Evolutionary conservation across 1,140 invertebrate species (phyloP), one percentile per base, ranked within the genome.

Genomic region (Macrobrachium nipponense): DNA sequence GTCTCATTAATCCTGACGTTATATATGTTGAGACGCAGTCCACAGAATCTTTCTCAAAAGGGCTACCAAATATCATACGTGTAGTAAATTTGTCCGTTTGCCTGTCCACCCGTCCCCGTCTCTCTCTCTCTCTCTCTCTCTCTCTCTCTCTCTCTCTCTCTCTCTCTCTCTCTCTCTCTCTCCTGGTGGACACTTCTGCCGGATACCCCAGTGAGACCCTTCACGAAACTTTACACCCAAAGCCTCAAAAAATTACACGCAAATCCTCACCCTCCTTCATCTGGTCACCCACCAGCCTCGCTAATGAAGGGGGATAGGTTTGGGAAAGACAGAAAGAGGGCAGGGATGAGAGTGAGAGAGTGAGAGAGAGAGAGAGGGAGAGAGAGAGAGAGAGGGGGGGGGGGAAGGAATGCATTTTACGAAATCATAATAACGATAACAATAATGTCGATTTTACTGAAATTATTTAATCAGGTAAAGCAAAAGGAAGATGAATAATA

Each of bases 351-450:
- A 66, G 62, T 12, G 43, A 64, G 61, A 43, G 51, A 68, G 80
- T 72, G 58, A 64, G 58, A 73, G 68, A 68, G 70, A 82, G 36
- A 66, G 59, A 73, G 80, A 75, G 70, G 73, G 80, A 81, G 68
- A 58, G 51, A 72, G 80, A 81, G 51, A 59, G 68, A 72, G 64
- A 72, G 68, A 60, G 51, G 58, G 66, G 58, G 68, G 23, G 44
- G 58, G 64, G 15, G 51, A 70, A 36, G 27, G 4, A 36, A 36
- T 36, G 27, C 27, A 1, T 36, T 36, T 36, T 36, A 36, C 4
- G 27, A 36, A 36, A 36, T 36, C 4, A 36, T 36, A 36, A 36
- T 36, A 36, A 4, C 27, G 27, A 36, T 36, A 36, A 36, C 27
- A 36, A 36, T 1, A 36, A 36, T 36, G 27, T 36, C 27, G 27